Evolutionary conservation across 2,113 vertebrate species (phyloP).

Genomic region (Maccullochella peelii): DNA sequence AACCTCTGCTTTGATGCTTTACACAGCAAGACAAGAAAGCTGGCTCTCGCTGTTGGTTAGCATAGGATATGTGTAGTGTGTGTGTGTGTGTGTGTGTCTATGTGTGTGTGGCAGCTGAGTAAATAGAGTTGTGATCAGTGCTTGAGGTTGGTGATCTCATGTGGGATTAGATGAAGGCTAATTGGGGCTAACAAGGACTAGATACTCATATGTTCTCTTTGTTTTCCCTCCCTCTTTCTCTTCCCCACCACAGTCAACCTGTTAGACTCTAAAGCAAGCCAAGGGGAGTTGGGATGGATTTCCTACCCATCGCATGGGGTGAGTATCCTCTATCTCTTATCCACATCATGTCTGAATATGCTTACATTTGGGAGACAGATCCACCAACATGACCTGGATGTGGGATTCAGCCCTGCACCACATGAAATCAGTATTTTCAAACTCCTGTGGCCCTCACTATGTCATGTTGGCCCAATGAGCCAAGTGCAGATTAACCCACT

Average conservation of each 20-base stretch:
- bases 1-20: constrained; percentile 50
- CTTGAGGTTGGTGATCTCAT: constrained; percentile 73
- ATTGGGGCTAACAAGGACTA: constrained; percentile 82
- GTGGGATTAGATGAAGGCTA: constrained; percentile 68
- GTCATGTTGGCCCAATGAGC: constrained; percentile 56
- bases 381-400: constrained; percentile 9
- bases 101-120: constrained; percentile 81
- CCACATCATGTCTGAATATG: constrained; percentile 32
- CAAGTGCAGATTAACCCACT: constrained; percentile 75
- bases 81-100: constrained; percentile 17
- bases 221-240: constrained; percentile 77
- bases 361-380: constrained; percentile 35
- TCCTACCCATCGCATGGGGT: constrained; percentile 98
- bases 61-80: constrained; percentile 20
- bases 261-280: constrained; percentile 98
- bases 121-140: constrained; percentile 78
- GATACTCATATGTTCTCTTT: constrained; percentile 75
- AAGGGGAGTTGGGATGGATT: constrained; percentile 99
- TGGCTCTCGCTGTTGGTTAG: constrained; percentile 52
- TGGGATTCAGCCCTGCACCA: constrained; percentile 11
- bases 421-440: constrained; percentile 55
- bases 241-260: constrained; percentile 92
- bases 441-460: constrained; percentile 46
- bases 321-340: constrained; percentile 81
- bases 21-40: constrained; percentile 31